These are phyloP conservation scores for Eulemur macaco DNA, from an alignment of 2,113 vertebrate genomes.

Conservation along the genomic window DNA sequence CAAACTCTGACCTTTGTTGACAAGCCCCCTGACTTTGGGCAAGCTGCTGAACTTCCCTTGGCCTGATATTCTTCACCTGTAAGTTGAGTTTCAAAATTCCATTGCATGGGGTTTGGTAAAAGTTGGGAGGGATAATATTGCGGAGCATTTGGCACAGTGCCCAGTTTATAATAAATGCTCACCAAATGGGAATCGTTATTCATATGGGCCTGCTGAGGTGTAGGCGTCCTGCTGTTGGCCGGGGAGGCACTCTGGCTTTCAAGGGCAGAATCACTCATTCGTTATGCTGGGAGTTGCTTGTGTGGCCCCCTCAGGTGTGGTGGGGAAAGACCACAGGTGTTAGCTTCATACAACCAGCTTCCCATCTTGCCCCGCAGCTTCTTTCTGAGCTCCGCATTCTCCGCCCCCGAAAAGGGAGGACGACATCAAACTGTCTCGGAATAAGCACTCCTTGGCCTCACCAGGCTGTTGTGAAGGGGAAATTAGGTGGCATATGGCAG, in stretches of 20 bases:
- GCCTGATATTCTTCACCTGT: background rate
- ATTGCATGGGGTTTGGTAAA: background rate
- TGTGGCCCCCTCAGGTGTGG: background rate
- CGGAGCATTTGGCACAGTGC: background rate
- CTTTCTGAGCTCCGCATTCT: background rate
- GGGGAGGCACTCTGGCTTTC: background rate
- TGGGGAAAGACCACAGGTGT: background rate
- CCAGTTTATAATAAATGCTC: background rate
- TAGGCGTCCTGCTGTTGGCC: background rate
- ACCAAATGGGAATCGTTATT: background rate
- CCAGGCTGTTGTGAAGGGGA: background rate
- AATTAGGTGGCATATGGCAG: slow-evolving; percentile 6
- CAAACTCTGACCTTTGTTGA: background rate
- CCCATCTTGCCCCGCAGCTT: background rate
- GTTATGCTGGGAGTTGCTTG: background rate
- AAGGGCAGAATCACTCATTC: background rate
- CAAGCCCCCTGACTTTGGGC: background rate
- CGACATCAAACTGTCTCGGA: background rate
- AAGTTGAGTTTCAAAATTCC: background rate
- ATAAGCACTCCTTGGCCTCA: background rate
- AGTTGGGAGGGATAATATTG: background rate
- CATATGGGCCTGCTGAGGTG: background rate
- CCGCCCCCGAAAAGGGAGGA: background rate
- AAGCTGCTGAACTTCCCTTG: background rate
- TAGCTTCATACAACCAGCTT: background rate